Evolutionary conservation across 1,140 invertebrate genomes (phyloP).

Genomic region (Drepana arcuata): DNA sequence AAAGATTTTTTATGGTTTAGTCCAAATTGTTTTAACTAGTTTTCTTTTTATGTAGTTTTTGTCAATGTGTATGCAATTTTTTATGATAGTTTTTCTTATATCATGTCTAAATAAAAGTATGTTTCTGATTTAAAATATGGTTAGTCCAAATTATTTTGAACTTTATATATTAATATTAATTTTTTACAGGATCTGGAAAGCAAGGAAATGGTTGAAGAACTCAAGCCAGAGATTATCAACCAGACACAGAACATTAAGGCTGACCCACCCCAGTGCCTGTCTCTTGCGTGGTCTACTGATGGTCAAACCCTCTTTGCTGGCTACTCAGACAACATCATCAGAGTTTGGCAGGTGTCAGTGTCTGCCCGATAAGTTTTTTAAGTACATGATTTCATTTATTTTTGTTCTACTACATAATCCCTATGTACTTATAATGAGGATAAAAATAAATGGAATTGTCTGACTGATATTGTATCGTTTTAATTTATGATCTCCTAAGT

Average conservation of each 20-base stretch:
- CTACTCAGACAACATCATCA: conserved; percentile 98
- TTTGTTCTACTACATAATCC: conserved; percentile 36
- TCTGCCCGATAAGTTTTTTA: conserved; percentile 76
- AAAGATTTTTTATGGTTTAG: conserved; percentile 36
- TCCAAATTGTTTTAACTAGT: too few relatives aligned
- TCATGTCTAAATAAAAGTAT: too few relatives aligned
- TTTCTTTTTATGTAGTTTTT: background rate
- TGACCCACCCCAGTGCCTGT: conserved; percentile 96
- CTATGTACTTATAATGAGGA: conserved; percentile 26
- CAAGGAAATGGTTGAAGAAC: conserved; percentile 99
- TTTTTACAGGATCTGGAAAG: conserved; percentile 92
- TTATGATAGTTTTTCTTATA: too few relatives aligned
- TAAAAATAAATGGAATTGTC: conserved; percentile 66
- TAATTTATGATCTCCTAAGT: conserved; percentile 27
- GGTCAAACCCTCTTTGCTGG: conserved; percentile 99
- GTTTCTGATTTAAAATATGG: too few relatives aligned
- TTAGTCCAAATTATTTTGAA: too few relatives aligned
- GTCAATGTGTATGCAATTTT: conserved; percentile 1
- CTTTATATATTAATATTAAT: conserved; percentile 13
- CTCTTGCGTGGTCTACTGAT: conserved; percentile 98
- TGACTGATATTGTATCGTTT: conserved; percentile 28
- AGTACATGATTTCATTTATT: conserved; percentile 60
- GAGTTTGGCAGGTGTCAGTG: conserved; percentile 98
- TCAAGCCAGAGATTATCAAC: conserved; percentile 92
- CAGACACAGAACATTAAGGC: conserved; percentile 80